Base-by-base conservation (phyloP, 2,888 invertebrate genomes). In the Chloroclystis v-ata region DNA sequence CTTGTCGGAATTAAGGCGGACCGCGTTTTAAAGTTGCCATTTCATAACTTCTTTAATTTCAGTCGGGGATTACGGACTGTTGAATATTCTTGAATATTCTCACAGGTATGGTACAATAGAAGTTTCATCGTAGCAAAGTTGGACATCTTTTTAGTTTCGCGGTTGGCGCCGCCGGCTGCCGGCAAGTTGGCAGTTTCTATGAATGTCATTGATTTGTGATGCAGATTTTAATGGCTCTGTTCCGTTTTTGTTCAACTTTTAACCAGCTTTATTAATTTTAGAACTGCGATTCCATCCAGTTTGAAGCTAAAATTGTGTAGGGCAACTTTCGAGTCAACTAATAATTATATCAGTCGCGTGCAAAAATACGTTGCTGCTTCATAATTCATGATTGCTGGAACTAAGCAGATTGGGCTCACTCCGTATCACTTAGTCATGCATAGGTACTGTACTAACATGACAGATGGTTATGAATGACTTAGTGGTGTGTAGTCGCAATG, bases 11-110 rank as follows among this genome's bases (percentile, higher is more conserved):
- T 67, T 66, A 69, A 63, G 57, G 54, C 56, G 59, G 50, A 59
- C 54, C 57, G 61, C 56, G 57, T 57, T 60, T 59, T 54, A 59
- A 69, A 69, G 61, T 70, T 70, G 60, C 61, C 67, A 69, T 67
- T 78, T 71, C 68, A 69, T 71, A 76, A 75, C 75, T 75, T 78
- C 67, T 73, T 76, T 75, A 77, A 78, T 78, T 76, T 75, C 63
- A 63, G 69, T 66, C 55, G 59, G 56, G 65, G 68, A 68, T 71
- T 69, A 69, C 60, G 63, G 60, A 52, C 60, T 58, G 68, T 65
- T 69, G 68, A 70, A 69, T 70, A 72, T 72, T 71, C 73, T 69
- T 69, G 56, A 62, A 67, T 67, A 71, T 73, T 72, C 67, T 70
- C 39, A 20, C 72, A 69, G 70, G 69, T 71, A 68, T 50, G 63